phyloP scores from a whole-genome alignment of 64 coral and sea anemone genomes.

The Acropora tenuis region DNA sequence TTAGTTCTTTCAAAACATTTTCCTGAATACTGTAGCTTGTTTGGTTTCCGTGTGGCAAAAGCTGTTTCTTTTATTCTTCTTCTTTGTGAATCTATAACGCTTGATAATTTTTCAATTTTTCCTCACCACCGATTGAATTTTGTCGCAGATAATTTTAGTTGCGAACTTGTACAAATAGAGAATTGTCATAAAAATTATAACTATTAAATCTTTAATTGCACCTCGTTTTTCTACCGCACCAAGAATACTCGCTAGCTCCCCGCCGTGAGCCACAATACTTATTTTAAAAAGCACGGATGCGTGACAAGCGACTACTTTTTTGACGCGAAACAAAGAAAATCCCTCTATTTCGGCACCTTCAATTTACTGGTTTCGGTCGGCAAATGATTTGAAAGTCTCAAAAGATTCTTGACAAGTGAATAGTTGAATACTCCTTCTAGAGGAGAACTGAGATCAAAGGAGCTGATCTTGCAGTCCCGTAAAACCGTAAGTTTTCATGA shows the following conservation, averaged over 20 bases:
- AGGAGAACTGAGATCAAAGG: too few relatives aligned
- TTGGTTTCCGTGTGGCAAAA: too few relatives aligned
- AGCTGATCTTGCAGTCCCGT: not conserved
- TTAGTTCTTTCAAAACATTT: not conserved
- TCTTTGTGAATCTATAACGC: not conserved
- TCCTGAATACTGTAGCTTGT: too few relatives aligned
- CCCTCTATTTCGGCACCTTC: too few relatives aligned
- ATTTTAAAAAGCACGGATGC: not conserved
- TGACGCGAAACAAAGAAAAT: not conserved
- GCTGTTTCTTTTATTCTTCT: not conserved
- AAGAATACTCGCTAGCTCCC: not conserved
- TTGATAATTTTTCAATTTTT: not conserved
- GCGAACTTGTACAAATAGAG: not conserved
- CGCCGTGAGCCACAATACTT: not conserved
- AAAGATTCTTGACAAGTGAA: too few relatives aligned
- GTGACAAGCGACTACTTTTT: not conserved
- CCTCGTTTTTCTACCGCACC: not conserved
- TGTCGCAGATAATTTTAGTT: not conserved
- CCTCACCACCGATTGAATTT: not conserved
- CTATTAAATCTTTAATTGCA: constrained; percentile 37
- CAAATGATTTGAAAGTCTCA: too few relatives aligned
- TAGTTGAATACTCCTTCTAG: too few relatives aligned
- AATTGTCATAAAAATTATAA: constrained; percentile 3
- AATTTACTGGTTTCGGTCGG: too few relatives aligned
- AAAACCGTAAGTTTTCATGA: constrained; percentile 1